Evolutionary conservation across 2,113 vertebrate genomes (phyloP), one percentile per base, ranked within the genome.

Genomic region (Hemichromis elongatus): DNA sequence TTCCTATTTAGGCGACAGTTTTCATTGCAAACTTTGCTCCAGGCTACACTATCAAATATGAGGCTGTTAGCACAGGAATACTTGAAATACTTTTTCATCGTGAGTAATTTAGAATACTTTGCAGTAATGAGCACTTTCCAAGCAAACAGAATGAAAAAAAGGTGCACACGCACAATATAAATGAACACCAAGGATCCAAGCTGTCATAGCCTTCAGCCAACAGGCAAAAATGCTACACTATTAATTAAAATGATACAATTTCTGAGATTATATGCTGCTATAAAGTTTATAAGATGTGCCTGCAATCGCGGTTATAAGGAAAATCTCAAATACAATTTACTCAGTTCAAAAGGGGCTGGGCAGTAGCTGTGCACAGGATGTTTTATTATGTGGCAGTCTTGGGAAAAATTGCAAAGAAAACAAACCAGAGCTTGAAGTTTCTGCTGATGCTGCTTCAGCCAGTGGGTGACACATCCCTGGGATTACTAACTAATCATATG

Each of bases 391-490:
- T 81, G 88, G 73, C 83, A 88, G 80, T 88, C 80, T 86, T 81
- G 81, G 83, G 54, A 70, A 66, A 90, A 86, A 83, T 24, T 1
- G 21, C 70, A 86, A 84, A 79, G 81, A 88, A 93, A 88, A 88
- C 87, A 92, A 90, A 90, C 50, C 28, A 78, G 88, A 88, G 78
- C 83, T 81, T 10, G 26, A 77, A 85, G 81, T 87, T 89, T 90
- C 89, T 91, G 91, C 80, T 89, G 92, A 93, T 91, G 86, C 83
- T 87, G 85, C 90, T 88, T 47, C 82, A 85, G 81, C 77, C 81
- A 82, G 59, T 90, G 68, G 82, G 90, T 54, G 56, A 81, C 89
- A 90, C 94, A 90, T 90, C 87, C 83, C 79, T 56, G 80, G 80
- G 80, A 90, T 89, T 86, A 92, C 81, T 83, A 61, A 86, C 91